Evolutionary conservation across 2,113 vertebrate genomes (phyloP), one percentile per base, ranked within the genome.

Genomic region (Macroglossus sobrinus): DNA sequence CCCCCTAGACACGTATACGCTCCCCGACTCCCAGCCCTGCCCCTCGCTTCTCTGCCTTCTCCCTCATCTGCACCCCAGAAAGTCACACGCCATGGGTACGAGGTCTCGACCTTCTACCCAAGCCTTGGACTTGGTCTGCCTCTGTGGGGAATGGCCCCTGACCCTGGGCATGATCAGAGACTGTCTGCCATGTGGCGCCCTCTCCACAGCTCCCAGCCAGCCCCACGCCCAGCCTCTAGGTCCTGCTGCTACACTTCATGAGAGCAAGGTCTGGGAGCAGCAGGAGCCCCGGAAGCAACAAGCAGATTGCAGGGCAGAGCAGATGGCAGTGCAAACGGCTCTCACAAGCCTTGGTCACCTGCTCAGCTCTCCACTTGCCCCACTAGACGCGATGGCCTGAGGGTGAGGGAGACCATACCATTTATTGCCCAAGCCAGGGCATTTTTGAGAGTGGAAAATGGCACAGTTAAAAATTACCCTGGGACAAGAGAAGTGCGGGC

Each of bases 71-170:
- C 45, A 45, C 45, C 15, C 63, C 2, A 15, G 84, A 57, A 86
- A 61, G n/a, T 3, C 63, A 24, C 24, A 9, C 0, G 0, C 55
- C 45, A 28, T 3, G 15, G 40, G 26, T 22, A 4, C 0, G 0
- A 24, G 59, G 30, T 19, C 59, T 61, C 21, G 24, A 80, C 35
- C 30, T 68, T 12, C 79, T 13, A 57, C 16, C 38, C 18, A 26
- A 4, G 61, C 28, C 53, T 6, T 16, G 35, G 40, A 26, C 50
- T n/a, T 24, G 16, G 21, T 43, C 72, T 45, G 33, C 69, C 24
- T 82, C 63, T 18, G 11, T 21, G 89, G 21, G 45, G 30, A 30
- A 15, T 0, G n/a, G 7, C 21, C 87, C 85, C 18, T 57, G 53
- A 28, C 26, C 50, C 22, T 61, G 38, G 35, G 38, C 9, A 1